These are phyloP conservation scores for Strix uralensis DNA, from an alignment of 2,113 vertebrate genomes.

Conservation along the genomic window DNA sequence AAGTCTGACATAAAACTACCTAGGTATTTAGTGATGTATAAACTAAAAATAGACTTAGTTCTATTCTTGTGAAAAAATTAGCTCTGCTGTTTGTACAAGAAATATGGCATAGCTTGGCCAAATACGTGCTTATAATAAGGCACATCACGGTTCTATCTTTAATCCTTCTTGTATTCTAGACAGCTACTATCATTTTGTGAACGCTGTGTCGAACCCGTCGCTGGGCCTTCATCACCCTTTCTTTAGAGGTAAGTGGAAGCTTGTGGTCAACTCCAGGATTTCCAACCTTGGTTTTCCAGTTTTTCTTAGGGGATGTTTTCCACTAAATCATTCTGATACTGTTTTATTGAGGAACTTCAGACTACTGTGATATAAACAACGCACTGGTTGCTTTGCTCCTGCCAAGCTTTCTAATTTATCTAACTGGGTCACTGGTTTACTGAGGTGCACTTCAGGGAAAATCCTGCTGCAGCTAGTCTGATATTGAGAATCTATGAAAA, in stretches of 20 bases:
- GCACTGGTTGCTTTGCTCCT: neutral
- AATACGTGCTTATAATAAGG: neutral
- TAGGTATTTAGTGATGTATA: neutral
- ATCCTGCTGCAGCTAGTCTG: neutral
- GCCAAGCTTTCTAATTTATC: neutral
- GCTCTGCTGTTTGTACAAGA: neutral
- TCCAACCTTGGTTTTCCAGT: neutral
- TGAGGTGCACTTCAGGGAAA: neutral
- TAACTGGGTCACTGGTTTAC: neutral
- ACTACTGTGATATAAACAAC: neutral
- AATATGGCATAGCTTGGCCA: neutral
- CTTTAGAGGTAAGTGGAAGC: neutral
- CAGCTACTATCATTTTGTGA: neutral
- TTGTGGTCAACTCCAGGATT: neutral
- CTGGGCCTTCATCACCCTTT: neutral
- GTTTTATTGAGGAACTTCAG: neutral
- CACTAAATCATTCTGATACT: neutral
- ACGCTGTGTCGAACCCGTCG: rapidly evolving
- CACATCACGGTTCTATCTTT: neutral
- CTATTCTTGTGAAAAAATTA: neutral
- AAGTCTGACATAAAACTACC: neutral
- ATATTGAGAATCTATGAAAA: neutral
- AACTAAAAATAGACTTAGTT: neutral
- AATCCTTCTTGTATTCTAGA: neutral
- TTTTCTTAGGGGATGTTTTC: neutral